phyloP scores from a whole-genome alignment of 2,888 invertebrate species.

The Drosophila pseudotalamancana region DNA sequence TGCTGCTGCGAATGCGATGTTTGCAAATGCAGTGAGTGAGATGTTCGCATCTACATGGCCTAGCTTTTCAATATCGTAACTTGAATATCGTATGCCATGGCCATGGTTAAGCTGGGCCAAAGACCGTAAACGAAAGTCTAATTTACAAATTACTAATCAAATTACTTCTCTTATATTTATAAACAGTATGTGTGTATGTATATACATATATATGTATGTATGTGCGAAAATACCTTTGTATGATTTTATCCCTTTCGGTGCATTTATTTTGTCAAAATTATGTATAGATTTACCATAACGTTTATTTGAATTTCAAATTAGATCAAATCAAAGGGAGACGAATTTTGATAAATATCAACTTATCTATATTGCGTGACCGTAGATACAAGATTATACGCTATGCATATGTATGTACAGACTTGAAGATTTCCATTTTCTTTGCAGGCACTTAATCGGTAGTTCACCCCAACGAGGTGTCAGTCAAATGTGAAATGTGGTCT shows the following conservation, averaged over 20 bases:
- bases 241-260: background rate
- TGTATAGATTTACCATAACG: too few species aligned
- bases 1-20: background rate
- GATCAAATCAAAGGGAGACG: too few species aligned
- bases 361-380: background rate
- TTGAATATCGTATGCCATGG: slow-evolving; percentile 44
- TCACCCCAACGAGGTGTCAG: slow-evolving; percentile 49
- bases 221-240: background rate
- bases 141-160: too few species aligned
- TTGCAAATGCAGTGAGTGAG: background rate
- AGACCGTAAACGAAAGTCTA: slow-evolving; percentile 40
- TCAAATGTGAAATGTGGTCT: slow-evolving; percentile 65
- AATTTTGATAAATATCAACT: too few species aligned
- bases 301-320: too few species aligned
- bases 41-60: background rate
- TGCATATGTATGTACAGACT: background rate
- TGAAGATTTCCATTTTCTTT: slow-evolving; percentile 30
- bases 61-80: too few species aligned
- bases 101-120: slow-evolving; percentile 7
- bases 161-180: too few species aligned
- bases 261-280: too few species aligned
- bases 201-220: background rate
- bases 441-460: slow-evolving; percentile 59
- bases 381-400: too few species aligned
- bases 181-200: background rate